Evolutionary conservation across 2,888 invertebrate species (phyloP).

Genomic region (Dryadula phaetusa): DNA sequence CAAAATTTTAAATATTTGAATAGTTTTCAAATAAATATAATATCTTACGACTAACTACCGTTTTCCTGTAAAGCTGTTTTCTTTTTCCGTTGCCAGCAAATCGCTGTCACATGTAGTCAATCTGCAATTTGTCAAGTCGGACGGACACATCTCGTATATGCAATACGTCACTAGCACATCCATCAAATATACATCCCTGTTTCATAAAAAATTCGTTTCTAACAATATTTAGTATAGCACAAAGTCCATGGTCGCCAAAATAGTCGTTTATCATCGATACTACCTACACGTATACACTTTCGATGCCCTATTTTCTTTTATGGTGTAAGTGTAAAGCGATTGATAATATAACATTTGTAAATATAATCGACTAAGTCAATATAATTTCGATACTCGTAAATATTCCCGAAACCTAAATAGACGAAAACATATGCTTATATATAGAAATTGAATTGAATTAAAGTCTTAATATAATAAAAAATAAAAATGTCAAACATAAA

Average conservation of each 20-base stretch:
- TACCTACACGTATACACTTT: conserved; percentile 24
- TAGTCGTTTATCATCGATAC: conserved; percentile 34
- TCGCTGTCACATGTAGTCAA: conserved; percentile 19
- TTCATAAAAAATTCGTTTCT: conserved; percentile 20
- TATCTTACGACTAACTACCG: neutral
- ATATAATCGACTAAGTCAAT: too few relatives aligned
- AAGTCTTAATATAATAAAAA: too few relatives aligned
- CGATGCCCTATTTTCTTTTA: conserved; percentile 14
- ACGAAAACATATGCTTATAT: too few relatives aligned
- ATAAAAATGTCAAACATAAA: too few relatives aligned
- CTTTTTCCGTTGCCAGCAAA: conserved; percentile 12
- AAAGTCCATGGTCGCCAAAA: conserved; percentile 32
- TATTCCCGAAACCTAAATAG: too few relatives aligned
- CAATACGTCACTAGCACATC: conserved; percentile 30
- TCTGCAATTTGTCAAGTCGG: conserved; percentile 27
- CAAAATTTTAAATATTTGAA: too few relatives aligned
- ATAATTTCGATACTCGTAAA: too few relatives aligned
- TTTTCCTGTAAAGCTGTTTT: neutral
- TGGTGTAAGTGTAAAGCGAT: conserved; percentile 13
- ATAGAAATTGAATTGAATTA: too few relatives aligned
- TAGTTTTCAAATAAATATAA: neutral
- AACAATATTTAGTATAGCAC: conserved; percentile 32
- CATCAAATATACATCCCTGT: conserved; percentile 26
- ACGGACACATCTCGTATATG: conserved; percentile 21
- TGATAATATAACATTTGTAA: neutral